A percentile compares a stretch with the other conserved stretches of the same genome.
Conservation (phyloP, 2,888 invertebrate genomes). For the Zootermopsis nevadensis region DNA sequence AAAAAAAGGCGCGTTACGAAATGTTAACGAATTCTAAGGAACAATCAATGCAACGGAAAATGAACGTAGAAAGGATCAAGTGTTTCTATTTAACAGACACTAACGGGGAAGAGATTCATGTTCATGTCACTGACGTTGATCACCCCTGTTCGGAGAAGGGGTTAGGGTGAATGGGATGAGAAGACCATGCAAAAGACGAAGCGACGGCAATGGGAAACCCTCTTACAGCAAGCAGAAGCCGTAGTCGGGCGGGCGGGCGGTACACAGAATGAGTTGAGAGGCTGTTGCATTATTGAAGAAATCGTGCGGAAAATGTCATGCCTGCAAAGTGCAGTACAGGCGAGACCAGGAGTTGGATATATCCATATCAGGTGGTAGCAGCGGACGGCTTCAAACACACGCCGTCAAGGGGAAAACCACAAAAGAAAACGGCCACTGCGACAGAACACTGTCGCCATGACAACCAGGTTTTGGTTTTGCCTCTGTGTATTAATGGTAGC, state of each 20-base stretch:
- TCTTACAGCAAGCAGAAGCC: not conserved
- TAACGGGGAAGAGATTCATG: no score
- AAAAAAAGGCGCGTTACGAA: no score
- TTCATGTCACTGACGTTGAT: not conserved
- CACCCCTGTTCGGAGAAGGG: not conserved
- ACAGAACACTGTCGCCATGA: not conserved
- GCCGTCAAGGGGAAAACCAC: not conserved
- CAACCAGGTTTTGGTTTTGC: not conserved
- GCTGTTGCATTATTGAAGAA: constrained; percentile 38
- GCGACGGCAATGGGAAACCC: not conserved
- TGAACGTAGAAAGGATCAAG: no score
- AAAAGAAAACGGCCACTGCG: no score
- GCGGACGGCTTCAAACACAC: not conserved
- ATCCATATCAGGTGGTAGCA: constrained; percentile 2
- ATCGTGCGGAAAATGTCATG: constrained; percentile 1
- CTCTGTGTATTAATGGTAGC: no score
- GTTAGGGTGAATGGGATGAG: not conserved
- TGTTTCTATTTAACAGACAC: no score
- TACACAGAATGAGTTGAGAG: constrained; percentile 23
- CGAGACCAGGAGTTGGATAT: not conserved
- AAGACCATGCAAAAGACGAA: constrained; percentile 5
- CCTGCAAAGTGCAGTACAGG: not conserved
- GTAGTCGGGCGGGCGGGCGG: no score
- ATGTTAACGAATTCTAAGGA: no score
- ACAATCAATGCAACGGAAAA: no score